Base-by-base conservation (phyloP, 2,113 vertebrate species). In the Sciurus niger region DNA sequence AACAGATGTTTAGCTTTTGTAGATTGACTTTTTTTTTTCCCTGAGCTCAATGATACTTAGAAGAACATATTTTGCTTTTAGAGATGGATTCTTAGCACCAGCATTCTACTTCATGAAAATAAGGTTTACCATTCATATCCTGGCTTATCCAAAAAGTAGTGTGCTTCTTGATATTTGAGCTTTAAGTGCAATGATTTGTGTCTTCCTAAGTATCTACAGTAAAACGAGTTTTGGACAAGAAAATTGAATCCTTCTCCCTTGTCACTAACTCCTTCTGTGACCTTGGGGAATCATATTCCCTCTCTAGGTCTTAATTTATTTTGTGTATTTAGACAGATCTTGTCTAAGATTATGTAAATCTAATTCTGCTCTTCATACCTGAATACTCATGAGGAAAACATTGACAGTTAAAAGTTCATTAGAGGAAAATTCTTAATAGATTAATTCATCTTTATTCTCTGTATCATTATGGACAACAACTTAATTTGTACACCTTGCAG, bases 1-100 rank as follows among this genome's bases (percentile, higher is more conserved):
- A 96, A 95, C 86, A 97, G 92, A 97, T 97, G 92, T 94, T 96
- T 78, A 78, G 43, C 43, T 93, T 96, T 93, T 86, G 84, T 84
- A 48, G 67, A 78, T 11, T 93, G 77, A 84, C 34, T 90, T 90
- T 80, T 58, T 77, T 32, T 55, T 37, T 86, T 40, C 37, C 84
- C 67, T 46, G 32, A 30, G 20, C 70, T 97, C 91, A 63, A 79
- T 78, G 63, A 72, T 79, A 92, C 83, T 97, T 82, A 74, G 82
- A 94, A 76, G 25, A 74, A 80, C 30, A 78, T 34, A 24, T 89
- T 95, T 86, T 94, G 1, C 30, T 80, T 70, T 91, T 91, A 92
- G 53, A 95, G 37, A 74, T 86, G 53, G 60, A 84, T 83, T 87
- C 28, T 12, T 86, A 70, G 51, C 37, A 83, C 86, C 90, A 76